These are phyloP conservation scores for Phoebastria nigripes DNA, from an alignment of 2,797 vertebrate species.

Conservation along the genomic window DNA sequence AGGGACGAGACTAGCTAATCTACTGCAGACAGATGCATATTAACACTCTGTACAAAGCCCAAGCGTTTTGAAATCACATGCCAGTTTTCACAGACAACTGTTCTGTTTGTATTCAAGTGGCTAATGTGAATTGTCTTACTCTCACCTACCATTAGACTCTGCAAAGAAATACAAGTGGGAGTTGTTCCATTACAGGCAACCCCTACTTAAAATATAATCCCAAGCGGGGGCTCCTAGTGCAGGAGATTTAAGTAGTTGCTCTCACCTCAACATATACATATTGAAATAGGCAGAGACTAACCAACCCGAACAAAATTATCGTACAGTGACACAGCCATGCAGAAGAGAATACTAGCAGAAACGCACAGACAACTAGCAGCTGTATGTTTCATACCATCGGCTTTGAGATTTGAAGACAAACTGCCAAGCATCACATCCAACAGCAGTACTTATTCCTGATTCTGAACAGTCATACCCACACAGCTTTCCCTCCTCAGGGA, in stretches of 20 bases:
- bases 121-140: not conserved
- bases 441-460: not conserved
- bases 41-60: not conserved
- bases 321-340: no score
- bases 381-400: accelerated
- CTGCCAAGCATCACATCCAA: not conserved
- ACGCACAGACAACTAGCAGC: no score
- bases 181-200: not conserved
- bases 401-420: not conserved
- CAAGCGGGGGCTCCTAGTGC: not conserved
- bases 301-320: accelerated
- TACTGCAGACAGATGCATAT: not conserved
- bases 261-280: not conserved
- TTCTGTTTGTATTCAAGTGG: accelerated
- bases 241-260: not conserved
- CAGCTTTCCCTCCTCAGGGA: not conserved
- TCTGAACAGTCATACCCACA: not conserved
- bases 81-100: not conserved
- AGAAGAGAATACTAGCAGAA: not conserved
- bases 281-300: not conserved
- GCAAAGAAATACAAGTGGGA: not conserved
- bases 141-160: not conserved
- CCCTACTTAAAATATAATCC: no score
- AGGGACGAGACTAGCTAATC: not conserved
- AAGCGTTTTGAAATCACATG: not conserved